Evolutionary conservation across 2,113 vertebrate species (phyloP), one percentile per base, ranked within the genome.

Genomic region (Clinocottus analis): DNA sequence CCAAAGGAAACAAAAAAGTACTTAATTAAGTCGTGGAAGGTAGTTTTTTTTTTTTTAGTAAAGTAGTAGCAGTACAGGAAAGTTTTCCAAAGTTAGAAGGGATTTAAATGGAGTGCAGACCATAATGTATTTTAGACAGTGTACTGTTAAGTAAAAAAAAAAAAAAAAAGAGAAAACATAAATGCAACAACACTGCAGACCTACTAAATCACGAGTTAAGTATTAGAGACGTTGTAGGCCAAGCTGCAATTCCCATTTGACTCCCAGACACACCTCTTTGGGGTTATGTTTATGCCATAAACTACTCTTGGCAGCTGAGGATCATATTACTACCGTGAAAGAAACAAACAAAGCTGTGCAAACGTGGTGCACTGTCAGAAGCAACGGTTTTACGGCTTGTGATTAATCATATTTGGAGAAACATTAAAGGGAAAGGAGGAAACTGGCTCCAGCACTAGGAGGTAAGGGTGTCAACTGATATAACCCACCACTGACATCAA

Each of bases 381-480:
- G 85, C 80, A 80, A 79, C 70, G 84, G 59, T 83, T 91, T 90
- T 84, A 84, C 70, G 41, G 75, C 80, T 82, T 59, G 89, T 90
- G 88, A 90, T 92, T 91, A 94, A 94, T 94, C 92, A 89, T 90
- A 93, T 93, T 93, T 94, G 92, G 89, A 92, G 78, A 79, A 93
- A 93, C 91, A 93, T 94, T 92, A 93, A 93, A 94, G 90, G 89
- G 83, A 92, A 84, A 90, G 90, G 86, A 87, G 85, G 86, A 85
- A 84, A 87, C 77, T 62, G 87, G 89, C 90, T 92, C 77, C 86
- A 77, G 90, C 90, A 88, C 89, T 87, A 85, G 86, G 90, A 93
- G 89, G 89, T 90, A 90, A 93, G 85, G 77, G 89, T 90, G 93
- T 94, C 91, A 93, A 91, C 87, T 91, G 90, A 87, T 92, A 91